A percentile compares a stretch with the other conserved stretches of the same genome.
phyloP scores from a whole-genome alignment of 2,797 vertebrate species.

The Molossus molossus region DNA sequence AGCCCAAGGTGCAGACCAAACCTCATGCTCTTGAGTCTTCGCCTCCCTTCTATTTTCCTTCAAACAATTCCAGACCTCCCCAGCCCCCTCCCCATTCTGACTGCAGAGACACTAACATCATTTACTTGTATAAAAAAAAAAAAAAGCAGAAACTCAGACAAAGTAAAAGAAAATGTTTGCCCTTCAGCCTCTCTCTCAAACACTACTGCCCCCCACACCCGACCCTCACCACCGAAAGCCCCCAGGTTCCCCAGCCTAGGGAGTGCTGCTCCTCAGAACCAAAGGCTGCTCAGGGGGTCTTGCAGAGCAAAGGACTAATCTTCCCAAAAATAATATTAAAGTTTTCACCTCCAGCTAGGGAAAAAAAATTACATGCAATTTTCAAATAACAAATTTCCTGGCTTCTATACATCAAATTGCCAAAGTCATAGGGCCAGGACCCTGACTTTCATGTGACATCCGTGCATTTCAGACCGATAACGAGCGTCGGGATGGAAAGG shows the following conservation, averaged over 20 bases:
- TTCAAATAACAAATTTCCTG: background rate
- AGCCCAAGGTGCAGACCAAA: background rate
- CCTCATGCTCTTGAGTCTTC: background rate
- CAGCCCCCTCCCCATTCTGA: background rate
- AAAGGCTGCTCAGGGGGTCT: background rate
- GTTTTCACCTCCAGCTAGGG: background rate
- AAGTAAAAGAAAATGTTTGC: background rate
- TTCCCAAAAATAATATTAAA: background rate
- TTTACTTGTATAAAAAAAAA: background rate
- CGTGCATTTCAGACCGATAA: background rate
- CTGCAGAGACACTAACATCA: background rate
- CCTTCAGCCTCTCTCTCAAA: background rate
- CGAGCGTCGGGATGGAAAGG: background rate
- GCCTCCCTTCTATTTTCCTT: constrained; percentile 21
- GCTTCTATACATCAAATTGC: background rate
- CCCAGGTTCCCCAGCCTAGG: background rate
- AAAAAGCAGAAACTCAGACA: background rate
- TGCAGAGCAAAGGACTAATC: background rate
- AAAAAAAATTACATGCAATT: background rate
- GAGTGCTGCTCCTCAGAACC: background rate
- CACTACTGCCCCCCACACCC: accelerated
- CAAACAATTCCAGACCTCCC: background rate
- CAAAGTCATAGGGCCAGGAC: background rate
- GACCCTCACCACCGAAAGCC: background rate
- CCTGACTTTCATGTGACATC: background rate